Evolutionary conservation across 2,797 vertebrate genomes (phyloP), one percentile per base, ranked within the genome.

Genomic region (Pachyuromys duprasi): DNA sequence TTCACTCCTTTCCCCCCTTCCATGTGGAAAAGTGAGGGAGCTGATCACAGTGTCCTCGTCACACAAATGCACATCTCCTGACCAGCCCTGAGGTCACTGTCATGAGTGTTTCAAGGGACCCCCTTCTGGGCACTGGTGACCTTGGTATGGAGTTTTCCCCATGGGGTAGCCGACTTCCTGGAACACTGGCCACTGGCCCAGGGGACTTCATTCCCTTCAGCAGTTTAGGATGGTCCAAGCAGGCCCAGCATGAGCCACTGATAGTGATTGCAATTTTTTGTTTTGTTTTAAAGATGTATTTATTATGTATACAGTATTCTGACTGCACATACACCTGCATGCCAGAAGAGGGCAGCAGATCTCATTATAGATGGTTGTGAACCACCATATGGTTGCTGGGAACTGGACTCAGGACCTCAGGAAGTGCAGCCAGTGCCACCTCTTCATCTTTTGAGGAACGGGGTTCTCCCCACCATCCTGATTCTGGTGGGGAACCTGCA

Each of bases 51-150:
- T 14, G 20, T 42, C 53, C 79, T 57, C 6, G 1, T 4, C 13
- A 7, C 0, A 13, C 13, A 28, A 17, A 42, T 1, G 1, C 24
- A 33, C 0, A 24, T 12, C 60, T 20, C 53, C 26, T 8, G 22
- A 15, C 60, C 84, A 5, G 31, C 69, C 15, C 42, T 7, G 2
- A 63, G 24, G 14, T 20, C 36, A 36, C 1, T 0, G 9, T 70
- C 33, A 17, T 6, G 8, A 74, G 31, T 2, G 2, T 18, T 42
- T 70, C 2, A 3, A 84, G 70, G 65, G 17, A 20, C 11, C 20
- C 31, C 26, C 55, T 33, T 53, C 60, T 33, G 49, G 45, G 36
- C 53, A 33, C 42, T 8, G 67, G 14, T 45, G 11, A 42, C 24
- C 53, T 87, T 28, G 67, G n/a, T 49, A n/a, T 6, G 13, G 33